Conservation (phyloP, 2,113 vertebrate species). For the Dolichallabes microphthalmus region DNA sequence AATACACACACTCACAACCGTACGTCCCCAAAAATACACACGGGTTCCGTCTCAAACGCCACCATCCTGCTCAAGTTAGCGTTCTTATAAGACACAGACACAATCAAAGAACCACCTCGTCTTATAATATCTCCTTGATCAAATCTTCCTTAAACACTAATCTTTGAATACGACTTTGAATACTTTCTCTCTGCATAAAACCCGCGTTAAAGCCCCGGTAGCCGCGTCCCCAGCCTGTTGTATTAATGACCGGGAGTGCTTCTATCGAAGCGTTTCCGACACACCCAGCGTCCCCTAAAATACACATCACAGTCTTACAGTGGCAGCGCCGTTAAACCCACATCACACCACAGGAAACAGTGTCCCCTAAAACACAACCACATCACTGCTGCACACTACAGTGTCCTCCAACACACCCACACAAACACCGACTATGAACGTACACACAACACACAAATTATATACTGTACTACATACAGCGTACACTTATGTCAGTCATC, state of each 20-base stretch:
- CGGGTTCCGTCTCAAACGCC: conserved; percentile 15
- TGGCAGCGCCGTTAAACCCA: neutral
- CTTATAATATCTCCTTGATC: neutral
- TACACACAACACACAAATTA: neutral
- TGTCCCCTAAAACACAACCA: neutral
- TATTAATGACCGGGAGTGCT: neutral
- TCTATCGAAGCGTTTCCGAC: neutral
- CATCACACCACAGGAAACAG: neutral
- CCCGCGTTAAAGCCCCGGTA: neutral
- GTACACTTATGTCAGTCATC: neutral
- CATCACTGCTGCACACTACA: neutral
- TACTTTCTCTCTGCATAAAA: neutral
- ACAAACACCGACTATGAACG: neutral
- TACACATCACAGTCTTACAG: conserved; percentile 24
- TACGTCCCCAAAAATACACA: neutral
- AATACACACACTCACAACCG: conserved; percentile 38
- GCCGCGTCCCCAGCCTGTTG: neutral
- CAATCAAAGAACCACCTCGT: neutral
- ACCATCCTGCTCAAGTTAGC: neutral
- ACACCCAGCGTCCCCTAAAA: conserved; percentile 10
- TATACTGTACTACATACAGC: too few species aligned
- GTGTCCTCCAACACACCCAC: neutral
- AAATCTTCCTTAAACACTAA: neutral
- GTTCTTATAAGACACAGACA: neutral
- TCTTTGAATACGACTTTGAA: neutral